These are phyloP conservation scores for Danio aesculapii DNA, from an alignment of 2,797 vertebrate species.

Conservation along the genomic window DNA sequence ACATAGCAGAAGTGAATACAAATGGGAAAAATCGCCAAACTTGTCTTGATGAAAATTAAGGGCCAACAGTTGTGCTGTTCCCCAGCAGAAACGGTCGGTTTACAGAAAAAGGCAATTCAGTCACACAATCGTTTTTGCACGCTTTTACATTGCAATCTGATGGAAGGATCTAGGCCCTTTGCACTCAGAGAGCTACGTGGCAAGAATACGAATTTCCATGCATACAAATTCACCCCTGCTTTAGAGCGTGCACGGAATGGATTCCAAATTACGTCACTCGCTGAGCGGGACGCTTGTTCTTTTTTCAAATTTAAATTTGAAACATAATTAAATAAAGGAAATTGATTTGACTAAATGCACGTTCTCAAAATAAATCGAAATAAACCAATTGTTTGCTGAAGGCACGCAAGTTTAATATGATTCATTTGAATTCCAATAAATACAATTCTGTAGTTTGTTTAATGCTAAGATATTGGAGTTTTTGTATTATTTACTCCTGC, in stretches of 20 bases:
- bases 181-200: conserved; percentile 63
- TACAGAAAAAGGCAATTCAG: conserved; percentile 37
- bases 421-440: not conserved
- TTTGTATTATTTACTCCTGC: conserved; percentile 3
- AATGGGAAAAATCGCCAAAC: conserved; percentile 29
- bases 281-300: conserved; percentile 36
- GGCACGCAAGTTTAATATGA: not conserved
- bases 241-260: conserved; percentile 39
- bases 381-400: conserved; percentile 12
- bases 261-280: conserved; percentile 56
- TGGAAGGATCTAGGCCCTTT: conserved; percentile 60
- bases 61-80: conserved; percentile 14
- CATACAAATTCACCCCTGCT: conserved; percentile 55
- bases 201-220: conserved; percentile 60
- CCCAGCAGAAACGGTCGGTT: conserved; percentile 37
- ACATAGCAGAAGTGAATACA: conserved; percentile 23
- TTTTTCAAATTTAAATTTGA: conserved; percentile 36
- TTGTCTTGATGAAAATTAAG: conserved; percentile 46
- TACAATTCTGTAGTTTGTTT: not conserved
- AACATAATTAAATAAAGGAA: not conserved
- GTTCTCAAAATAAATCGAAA: not conserved
- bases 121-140: conserved; percentile 46
- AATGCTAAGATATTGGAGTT: not conserved
- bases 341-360: not conserved
- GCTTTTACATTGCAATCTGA: conserved; percentile 56